A percentile compares a stretch with the other conserved stretches of the same genome.
Conservation (phyloP, 2,113 vertebrate species). For the Atrichornis clamosus region DNA sequence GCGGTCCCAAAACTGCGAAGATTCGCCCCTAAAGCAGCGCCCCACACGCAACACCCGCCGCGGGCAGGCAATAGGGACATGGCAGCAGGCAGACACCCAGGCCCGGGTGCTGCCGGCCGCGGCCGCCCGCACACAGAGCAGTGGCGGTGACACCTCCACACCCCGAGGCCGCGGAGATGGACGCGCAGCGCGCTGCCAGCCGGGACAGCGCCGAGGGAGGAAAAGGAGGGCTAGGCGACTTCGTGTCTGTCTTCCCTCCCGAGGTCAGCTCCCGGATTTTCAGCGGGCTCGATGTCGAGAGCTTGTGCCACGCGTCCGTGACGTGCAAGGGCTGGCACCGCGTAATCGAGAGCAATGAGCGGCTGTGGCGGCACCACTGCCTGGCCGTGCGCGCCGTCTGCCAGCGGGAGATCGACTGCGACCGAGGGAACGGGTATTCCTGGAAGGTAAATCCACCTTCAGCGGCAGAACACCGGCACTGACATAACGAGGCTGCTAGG, state of each 20-base stretch:
- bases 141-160: neutral
- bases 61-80: neutral
- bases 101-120: neutral
- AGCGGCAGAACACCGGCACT: neutral
- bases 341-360: conserved; percentile 73
- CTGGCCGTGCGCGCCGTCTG: conserved; percentile 74
- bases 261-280: conserved; percentile 84
- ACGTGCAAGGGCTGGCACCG: conserved; percentile 81
- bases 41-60: too few relatives aligned
- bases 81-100: neutral
- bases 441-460: conserved; percentile 80
- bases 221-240: conserved; percentile 31
- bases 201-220: neutral
- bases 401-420: conserved; percentile 78
- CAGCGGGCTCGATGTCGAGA: conserved; percentile 74
- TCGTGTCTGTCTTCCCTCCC: conserved; percentile 72
- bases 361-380: conserved; percentile 83
- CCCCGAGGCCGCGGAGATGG: neutral
- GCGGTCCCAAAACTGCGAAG: neutral
- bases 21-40: rapidly evolving
- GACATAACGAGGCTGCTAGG: neutral
- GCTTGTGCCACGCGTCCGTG: conserved; percentile 76
- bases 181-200: neutral
- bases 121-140: neutral
- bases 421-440: conserved; percentile 76